Percentiles rank a stretch among this genome's conserved stretches.
Conservation (phyloP, 2,797 vertebrate genomes). For the Bovichtus diacanthus region DNA sequence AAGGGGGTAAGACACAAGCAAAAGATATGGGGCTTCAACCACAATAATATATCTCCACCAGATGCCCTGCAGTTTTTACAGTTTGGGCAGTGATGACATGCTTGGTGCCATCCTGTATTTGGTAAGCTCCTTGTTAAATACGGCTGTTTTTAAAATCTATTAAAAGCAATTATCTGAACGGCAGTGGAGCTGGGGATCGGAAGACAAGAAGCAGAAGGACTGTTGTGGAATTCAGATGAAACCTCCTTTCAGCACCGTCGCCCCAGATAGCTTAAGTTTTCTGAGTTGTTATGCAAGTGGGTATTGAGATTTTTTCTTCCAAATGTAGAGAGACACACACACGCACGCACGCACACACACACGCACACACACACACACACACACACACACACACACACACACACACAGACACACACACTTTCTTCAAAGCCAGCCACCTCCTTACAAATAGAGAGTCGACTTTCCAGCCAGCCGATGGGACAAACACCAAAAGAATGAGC, state of each 20-base stretch:
- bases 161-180: conserved; percentile 73
- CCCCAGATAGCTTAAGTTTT: conserved; percentile 65
- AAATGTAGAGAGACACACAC: conserved; percentile 25
- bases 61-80: conserved; percentile 30
- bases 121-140: conserved; percentile 64
- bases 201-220: conserved; percentile 50
- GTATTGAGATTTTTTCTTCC: conserved; percentile 39
- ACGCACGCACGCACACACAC: conserved; percentile 17
- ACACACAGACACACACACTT: conserved; percentile 36
- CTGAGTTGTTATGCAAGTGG: conserved; percentile 71
- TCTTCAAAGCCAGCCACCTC: conserved; percentile 50
- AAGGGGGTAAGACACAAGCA: conserved; percentile 24
- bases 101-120: conserved; percentile 53
- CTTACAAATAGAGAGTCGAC: conserved; percentile 56
- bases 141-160: conserved; percentile 71
- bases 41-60: conserved; percentile 15
- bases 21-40: conserved; percentile 21
- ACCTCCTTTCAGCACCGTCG: conserved; percentile 64
- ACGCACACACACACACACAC: conserved; percentile 22
- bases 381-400: conserved; percentile 19
- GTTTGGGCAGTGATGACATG: conserved; percentile 37
- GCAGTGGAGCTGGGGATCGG: conserved; percentile 55
- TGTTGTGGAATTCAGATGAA: conserved; percentile 66
- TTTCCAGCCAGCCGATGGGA: conserved; percentile 63
- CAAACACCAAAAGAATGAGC: conserved; percentile 70